Evolutionary conservation across 2,797 vertebrate species (phyloP).

Genomic region (Enoplosus armatus): DNA sequence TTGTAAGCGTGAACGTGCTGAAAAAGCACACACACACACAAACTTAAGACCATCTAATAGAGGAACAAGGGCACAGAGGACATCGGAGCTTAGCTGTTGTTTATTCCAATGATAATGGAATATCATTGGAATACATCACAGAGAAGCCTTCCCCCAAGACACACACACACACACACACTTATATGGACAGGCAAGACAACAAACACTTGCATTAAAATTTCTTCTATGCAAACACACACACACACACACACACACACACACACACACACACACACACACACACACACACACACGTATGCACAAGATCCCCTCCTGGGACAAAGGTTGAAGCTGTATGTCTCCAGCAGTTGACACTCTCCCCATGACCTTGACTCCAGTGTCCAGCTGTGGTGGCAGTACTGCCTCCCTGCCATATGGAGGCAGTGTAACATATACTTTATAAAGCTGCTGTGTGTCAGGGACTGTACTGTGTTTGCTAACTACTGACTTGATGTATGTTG

Average conservation of each 20-base stretch:
- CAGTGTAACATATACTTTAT: slow-evolving; percentile 46
- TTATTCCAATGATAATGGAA: slow-evolving; percentile 79
- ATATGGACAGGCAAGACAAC: slow-evolving; percentile 31
- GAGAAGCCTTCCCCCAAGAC: slow-evolving; percentile 52
- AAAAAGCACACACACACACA: slow-evolving; percentile 22
- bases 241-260: neutral
- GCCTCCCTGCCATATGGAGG: slow-evolving; percentile 69
- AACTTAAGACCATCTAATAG: slow-evolving; percentile 67
- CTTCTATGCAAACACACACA: slow-evolving; percentile 45
- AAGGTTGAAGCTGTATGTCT: slow-evolving; percentile 38
- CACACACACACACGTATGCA: slow-evolving; percentile 9
- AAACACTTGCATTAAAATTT: slow-evolving; percentile 45
- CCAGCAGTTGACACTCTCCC: slow-evolving; percentile 47
- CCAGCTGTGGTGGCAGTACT: slow-evolving; percentile 58
- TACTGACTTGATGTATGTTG: neutral
- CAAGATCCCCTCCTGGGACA: slow-evolving; percentile 25
- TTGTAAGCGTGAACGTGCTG: neutral
- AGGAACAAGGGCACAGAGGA: slow-evolving; percentile 76
- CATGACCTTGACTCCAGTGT: slow-evolving; percentile 77
- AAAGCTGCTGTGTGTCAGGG: slow-evolving; percentile 6
- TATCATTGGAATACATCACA: too few species aligned
- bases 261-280: slow-evolving; percentile 35
- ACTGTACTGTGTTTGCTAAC: neutral
- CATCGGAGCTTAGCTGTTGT: slow-evolving; percentile 75
- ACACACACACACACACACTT: slow-evolving; percentile 44